Evolutionary conservation across 1,140 invertebrate species (phyloP).

Genomic region (Drosophila mayri): DNA sequence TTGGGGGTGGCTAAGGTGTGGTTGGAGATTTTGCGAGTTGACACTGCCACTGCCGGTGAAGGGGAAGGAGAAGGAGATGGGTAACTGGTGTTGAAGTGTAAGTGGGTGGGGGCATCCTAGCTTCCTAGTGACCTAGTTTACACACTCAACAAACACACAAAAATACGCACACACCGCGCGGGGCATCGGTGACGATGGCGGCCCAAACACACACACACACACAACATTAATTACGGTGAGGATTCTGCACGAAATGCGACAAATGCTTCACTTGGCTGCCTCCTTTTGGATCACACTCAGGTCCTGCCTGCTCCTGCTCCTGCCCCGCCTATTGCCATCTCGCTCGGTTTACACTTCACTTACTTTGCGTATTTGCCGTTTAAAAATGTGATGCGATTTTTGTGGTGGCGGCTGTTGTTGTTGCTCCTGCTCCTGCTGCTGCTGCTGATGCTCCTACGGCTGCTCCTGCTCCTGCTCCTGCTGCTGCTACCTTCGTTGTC

Average conservation of each 20-base stretch:
- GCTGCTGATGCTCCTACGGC: constrained; percentile 7
- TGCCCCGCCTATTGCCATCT: constrained; percentile 12
- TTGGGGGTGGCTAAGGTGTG: constrained; percentile 26
- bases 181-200: background rate
- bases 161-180: constrained; percentile 22
- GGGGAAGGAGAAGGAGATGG: background rate
- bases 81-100: background rate
- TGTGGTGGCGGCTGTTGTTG: constrained; percentile 46
- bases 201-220: constrained; percentile 25
- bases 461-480: constrained; percentile 1
- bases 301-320: background rate
- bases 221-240: constrained; percentile 70
- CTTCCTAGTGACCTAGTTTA: constrained; percentile 77
- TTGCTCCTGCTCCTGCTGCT: constrained; percentile 12
- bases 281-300: constrained; percentile 10
- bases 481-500: constrained; percentile 25
- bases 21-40: constrained; percentile 53
- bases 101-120: constrained; percentile 55
- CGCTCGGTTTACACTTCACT: constrained; percentile 58
- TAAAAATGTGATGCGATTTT: constrained; percentile 74
- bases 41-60: constrained; percentile 18
- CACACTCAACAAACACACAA: constrained; percentile 33
- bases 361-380: constrained; percentile 80
- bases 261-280: constrained; percentile 56
- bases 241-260: constrained; percentile 53